Percentiles rank a stretch among this genome's conserved stretches.
Conservation (phyloP, 2,113 vertebrate genomes). For the human (Homo sapiens) region DNA sequence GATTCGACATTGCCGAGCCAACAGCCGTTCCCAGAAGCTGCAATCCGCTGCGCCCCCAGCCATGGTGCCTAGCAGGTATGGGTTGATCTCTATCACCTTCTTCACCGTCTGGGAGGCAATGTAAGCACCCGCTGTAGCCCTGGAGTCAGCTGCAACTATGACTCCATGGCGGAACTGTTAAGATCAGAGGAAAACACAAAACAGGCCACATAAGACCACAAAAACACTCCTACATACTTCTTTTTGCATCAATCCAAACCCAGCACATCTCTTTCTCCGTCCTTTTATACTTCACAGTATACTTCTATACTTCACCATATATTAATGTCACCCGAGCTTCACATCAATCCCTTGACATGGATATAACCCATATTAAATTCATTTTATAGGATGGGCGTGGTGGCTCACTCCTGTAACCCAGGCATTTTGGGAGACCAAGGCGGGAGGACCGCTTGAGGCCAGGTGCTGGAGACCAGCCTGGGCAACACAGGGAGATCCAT, state of each 20-base stretch:
- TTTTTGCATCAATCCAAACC: not conserved
- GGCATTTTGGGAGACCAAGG: too few species aligned
- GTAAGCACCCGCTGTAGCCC: slow-evolving; percentile 93
- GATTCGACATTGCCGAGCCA: slow-evolving; percentile 94
- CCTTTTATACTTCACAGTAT: not conserved
- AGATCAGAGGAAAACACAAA: slow-evolving; percentile 39
- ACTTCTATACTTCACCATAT: not conserved
- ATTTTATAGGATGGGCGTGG: not conserved
- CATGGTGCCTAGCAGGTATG: slow-evolving; percentile 94
- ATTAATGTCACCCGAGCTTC: not conserved
- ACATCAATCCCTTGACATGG: not conserved
- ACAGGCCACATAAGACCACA: not conserved
- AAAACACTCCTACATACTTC: not conserved
- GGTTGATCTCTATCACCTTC: slow-evolving; percentile 96
- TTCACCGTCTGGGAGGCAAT: slow-evolving; percentile 94
- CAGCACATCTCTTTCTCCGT: not conserved
- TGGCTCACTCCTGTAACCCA: too few species aligned
- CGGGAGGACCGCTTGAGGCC: too few species aligned
- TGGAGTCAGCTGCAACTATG: slow-evolving; percentile 93
- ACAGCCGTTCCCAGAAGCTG: slow-evolving; percentile 94
- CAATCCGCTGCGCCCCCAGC: slow-evolving; percentile 94
- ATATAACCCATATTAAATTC: not conserved
- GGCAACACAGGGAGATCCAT: too few species aligned
- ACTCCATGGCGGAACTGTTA: slow-evolving; percentile 92
- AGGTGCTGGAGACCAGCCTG: too few species aligned